A percentile compares a stretch with the other conserved stretches of the same genome.
phyloP scores from a whole-genome alignment of 1,140 invertebrate species.

The Cotesia vestalis region DNA sequence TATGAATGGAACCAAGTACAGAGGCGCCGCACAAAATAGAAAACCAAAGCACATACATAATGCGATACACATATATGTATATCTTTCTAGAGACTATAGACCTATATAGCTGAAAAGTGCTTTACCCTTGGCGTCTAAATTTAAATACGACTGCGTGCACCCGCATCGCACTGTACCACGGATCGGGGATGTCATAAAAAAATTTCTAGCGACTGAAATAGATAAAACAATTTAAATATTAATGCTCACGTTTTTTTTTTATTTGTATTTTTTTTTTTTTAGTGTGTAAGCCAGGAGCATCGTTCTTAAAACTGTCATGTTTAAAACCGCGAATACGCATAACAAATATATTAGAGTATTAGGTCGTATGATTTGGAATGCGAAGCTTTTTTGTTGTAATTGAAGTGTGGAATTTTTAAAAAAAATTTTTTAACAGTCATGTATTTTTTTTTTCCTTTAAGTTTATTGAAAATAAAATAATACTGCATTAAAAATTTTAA shows the following conservation, averaged over 20 bases:
- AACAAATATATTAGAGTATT: too few species aligned
- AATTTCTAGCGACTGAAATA: conserved; percentile 46
- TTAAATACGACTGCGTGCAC: conserved; percentile 43
- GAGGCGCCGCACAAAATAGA: conserved; percentile 39
- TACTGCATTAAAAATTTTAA: too few species aligned
- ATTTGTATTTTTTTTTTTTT: background rate
- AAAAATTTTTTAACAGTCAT: too few species aligned
- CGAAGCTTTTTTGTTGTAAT: too few species aligned
- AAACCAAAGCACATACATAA: background rate
- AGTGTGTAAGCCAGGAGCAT: background rate
- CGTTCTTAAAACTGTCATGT: background rate
- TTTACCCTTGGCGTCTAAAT: conserved; percentile 48
- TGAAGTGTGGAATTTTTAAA: too few species aligned
- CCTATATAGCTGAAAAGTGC: conserved; percentile 25
- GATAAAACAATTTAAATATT: conserved; percentile 18
- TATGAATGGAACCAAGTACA: conserved; percentile 48
- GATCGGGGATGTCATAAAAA: conserved; percentile 41
- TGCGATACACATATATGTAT: background rate
- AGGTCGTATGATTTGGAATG: too few species aligned
- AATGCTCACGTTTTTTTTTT: background rate
- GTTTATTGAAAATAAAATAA: too few species aligned
- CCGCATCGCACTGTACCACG: conserved; percentile 28
- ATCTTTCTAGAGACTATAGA: too few species aligned
- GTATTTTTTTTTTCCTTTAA: too few species aligned
- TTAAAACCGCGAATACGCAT: background rate